Evolutionary conservation across 2,797 vertebrate species (phyloP).

Genomic region (Cirrhinus molitorella): DNA sequence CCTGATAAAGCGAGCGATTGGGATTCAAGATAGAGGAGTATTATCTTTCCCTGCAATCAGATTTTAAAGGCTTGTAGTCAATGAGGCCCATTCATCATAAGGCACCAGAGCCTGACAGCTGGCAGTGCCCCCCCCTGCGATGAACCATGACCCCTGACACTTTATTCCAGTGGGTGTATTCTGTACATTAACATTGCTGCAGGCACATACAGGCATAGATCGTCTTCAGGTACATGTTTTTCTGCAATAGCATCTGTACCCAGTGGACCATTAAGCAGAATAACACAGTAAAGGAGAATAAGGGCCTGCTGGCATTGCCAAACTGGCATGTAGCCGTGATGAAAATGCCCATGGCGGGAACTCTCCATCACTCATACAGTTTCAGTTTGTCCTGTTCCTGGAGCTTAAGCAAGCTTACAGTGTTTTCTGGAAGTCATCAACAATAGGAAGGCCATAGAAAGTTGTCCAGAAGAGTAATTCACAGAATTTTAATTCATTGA

Average conservation of each 20-base stretch:
- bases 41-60: constrained; percentile 59
- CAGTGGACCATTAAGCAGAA: constrained; percentile 66
- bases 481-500: not conserved
- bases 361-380: constrained; percentile 67
- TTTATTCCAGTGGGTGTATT: constrained; percentile 71
- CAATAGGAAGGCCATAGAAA: not conserved
- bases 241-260: constrained; percentile 54
- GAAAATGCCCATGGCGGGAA: constrained; percentile 63
- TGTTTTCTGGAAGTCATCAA: not conserved
- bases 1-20: constrained; percentile 52
- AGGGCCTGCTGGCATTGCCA: constrained; percentile 62
- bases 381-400: constrained; percentile 40
- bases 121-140: constrained; percentile 65
- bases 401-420: not conserved
- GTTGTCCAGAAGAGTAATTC: not conserved
- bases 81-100: constrained; percentile 76
- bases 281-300: constrained; percentile 68
- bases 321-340: constrained; percentile 67
- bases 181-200: constrained; percentile 64
- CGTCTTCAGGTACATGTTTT: constrained; percentile 39
- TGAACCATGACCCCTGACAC: constrained; percentile 66
- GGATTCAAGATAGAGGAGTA: constrained; percentile 61
- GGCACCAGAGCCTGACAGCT: constrained; percentile 74
- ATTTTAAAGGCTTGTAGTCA: constrained; percentile 64
- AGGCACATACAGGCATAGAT: constrained; percentile 57